These are phyloP conservation scores for Listronotus oregonensis DNA, from an alignment of 1,140 invertebrate genomes.

Conservation along the genomic window DNA sequence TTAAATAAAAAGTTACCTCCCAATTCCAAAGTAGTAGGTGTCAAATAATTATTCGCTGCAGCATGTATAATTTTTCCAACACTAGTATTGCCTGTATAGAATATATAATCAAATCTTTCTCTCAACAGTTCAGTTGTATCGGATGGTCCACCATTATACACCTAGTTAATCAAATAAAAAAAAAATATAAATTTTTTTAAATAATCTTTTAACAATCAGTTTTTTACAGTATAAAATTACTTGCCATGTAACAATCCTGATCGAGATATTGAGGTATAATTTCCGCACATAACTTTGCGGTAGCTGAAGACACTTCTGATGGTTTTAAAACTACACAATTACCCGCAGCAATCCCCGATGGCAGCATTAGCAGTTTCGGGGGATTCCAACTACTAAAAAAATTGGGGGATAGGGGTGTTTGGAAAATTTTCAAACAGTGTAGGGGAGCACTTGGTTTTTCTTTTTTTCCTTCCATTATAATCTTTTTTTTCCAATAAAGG, in stretches of 20 bases:
- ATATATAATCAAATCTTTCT: slow-evolving; percentile 94
- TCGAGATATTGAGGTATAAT: slow-evolving; percentile 91
- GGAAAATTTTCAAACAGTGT: no score
- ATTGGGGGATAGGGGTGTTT: no score
- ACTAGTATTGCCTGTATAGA: slow-evolving; percentile 89
- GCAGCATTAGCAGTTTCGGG: slow-evolving; percentile 78
- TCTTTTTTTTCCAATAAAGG: no score
- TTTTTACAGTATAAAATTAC: not conserved
- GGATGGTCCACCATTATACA: slow-evolving; percentile 70
- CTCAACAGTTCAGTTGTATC: slow-evolving; percentile 87
- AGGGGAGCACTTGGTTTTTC: no score
- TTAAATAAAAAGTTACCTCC: slow-evolving; percentile 66
- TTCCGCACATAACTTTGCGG: slow-evolving; percentile 75
- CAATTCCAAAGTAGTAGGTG: slow-evolving; percentile 91
- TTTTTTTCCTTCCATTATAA: no score
- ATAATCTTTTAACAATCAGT: not conserved
- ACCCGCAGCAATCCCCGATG: slow-evolving; percentile 82
- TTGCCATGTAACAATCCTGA: slow-evolving; percentile 58
- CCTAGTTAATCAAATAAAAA: slow-evolving; percentile 18
- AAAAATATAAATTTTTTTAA: slow-evolving; percentile 54
- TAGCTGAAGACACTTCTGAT: slow-evolving; percentile 80
- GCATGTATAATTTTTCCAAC: slow-evolving; percentile 87
- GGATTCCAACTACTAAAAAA: slow-evolving; percentile 94
- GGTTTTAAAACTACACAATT: slow-evolving; percentile 93
- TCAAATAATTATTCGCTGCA: slow-evolving; percentile 90